Percentiles rank a stretch among this genome's conserved stretches.
Evolutionary conservation across 2,888 invertebrate species (phyloP).

Genomic region (Acrobeloides nanus): DNA sequence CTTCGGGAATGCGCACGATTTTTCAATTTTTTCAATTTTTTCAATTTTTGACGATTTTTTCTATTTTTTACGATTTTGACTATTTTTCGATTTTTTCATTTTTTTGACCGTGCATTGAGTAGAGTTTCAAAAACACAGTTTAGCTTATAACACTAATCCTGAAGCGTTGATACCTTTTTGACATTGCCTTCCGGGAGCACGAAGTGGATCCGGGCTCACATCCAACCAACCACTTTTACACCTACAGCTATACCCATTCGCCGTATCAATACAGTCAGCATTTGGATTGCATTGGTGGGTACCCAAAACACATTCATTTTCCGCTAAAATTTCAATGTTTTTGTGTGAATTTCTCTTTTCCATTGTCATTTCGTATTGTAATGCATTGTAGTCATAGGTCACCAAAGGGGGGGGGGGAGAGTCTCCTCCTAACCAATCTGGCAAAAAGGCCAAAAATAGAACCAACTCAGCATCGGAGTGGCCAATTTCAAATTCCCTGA

Average conservation of each 20-base stretch:
- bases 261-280: conserved; percentile 50
- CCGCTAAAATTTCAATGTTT: conserved; percentile 34
- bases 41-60: no score
- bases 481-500: no score
- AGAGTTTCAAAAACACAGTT: neutral
- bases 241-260: conserved; percentile 46
- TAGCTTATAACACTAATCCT: neutral
- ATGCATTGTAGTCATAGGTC: no score
- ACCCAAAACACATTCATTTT: conserved; percentile 50
- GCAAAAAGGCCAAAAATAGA: no score
- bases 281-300: conserved; percentile 49
- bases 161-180: conserved; percentile 34
- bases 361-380: neutral
- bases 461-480: no score
- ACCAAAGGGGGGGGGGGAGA: no score
- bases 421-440: no score
- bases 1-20: no score
- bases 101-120: neutral
- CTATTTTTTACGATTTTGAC: neutral
- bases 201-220: conserved; percentile 32
- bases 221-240: conserved; percentile 50
- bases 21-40: no score
- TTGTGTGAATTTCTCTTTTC: conserved; percentile 10
- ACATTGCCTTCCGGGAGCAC: conserved; percentile 41
- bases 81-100: conserved; percentile 4